phyloP scores from a whole-genome alignment of 2,888 invertebrate species.

The Beris morrisii region DNA sequence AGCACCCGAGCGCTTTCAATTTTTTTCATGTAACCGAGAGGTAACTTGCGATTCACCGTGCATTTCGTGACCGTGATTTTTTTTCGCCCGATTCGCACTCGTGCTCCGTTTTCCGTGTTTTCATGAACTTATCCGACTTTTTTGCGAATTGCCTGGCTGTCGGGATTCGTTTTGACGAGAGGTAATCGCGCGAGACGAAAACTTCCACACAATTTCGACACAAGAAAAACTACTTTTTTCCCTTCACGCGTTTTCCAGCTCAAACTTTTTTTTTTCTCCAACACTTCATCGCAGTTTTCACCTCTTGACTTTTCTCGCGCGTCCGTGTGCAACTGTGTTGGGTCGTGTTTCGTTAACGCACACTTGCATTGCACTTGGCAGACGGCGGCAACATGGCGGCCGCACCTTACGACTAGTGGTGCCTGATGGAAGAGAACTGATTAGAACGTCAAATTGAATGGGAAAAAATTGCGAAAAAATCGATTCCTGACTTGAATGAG shows the following conservation, averaged over 20 bases:
- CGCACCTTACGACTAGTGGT: conserved; percentile 27
- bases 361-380: conserved; percentile 12
- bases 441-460: no score
- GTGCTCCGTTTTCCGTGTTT: conserved; percentile 11
- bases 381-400: conserved; percentile 33
- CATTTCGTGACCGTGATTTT: conserved; percentile 33
- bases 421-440: conserved; percentile 6
- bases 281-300: conserved; percentile 44
- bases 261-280: conserved; percentile 39
- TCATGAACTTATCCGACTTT: conserved; percentile 21
- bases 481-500: no score
- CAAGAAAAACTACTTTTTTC: conserved; percentile 5
- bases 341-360: conserved; percentile 32
- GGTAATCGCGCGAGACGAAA: conserved; percentile 4
- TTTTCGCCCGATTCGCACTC: conserved; percentile 3
- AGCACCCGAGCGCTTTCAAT: conserved; percentile 10
- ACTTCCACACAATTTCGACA: not conserved
- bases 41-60: not conserved
- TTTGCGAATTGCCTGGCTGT: not conserved
- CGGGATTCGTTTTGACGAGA: not conserved
- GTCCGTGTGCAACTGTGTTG: conserved; percentile 40
- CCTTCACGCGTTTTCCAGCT: conserved; percentile 17
- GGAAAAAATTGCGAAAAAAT: no score
- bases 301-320: conserved; percentile 40
- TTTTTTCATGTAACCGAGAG: conserved; percentile 14